phyloP scores from a whole-genome alignment of 1,140 invertebrate species.

The Zophobas morio region DNA sequence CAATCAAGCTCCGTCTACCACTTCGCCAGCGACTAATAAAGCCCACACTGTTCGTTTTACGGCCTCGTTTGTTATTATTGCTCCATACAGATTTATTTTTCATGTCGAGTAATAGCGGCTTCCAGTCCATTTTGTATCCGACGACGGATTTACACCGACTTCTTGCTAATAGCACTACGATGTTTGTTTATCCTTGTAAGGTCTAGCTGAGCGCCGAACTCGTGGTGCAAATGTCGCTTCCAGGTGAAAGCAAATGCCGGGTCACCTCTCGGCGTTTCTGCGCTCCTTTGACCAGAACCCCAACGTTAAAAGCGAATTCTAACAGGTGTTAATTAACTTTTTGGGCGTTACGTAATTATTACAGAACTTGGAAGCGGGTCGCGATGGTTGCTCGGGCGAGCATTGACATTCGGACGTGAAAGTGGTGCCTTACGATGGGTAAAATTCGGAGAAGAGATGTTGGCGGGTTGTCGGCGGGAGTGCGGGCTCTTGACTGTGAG shows the following conservation, averaged over 20 bases:
- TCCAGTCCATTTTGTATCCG: not conserved
- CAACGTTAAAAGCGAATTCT: slow-evolving; percentile 64
- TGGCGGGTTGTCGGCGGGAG: not conserved
- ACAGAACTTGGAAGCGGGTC: slow-evolving; percentile 24
- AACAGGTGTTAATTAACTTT: slow-evolving; percentile 64
- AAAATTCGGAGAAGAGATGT: slow-evolving; percentile 18
- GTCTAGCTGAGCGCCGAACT: slow-evolving; percentile 28
- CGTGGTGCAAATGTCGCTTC: slow-evolving; percentile 42
- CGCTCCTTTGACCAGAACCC: slow-evolving; percentile 55
- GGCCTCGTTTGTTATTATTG: too few species aligned
- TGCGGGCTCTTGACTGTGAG: not conserved
- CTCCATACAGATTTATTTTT: too few species aligned
- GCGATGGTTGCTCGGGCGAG: slow-evolving; percentile 1
- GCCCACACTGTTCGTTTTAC: too few species aligned
- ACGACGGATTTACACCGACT: slow-evolving; percentile 4
- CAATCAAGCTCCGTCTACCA: too few species aligned
- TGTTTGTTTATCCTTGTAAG: slow-evolving; percentile 9
- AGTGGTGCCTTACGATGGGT: not conserved
- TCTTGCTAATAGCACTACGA: not conserved
- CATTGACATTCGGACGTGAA: slow-evolving; percentile 28
- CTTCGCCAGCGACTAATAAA: too few species aligned
- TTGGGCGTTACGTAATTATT: slow-evolving; percentile 55
- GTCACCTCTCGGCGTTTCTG: slow-evolving; percentile 50
- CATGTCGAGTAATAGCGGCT: too few species aligned
- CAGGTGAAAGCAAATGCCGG: slow-evolving; percentile 43